Conservation (phyloP, 1,140 invertebrate species). For the Cherax quadricarinatus region DNA sequence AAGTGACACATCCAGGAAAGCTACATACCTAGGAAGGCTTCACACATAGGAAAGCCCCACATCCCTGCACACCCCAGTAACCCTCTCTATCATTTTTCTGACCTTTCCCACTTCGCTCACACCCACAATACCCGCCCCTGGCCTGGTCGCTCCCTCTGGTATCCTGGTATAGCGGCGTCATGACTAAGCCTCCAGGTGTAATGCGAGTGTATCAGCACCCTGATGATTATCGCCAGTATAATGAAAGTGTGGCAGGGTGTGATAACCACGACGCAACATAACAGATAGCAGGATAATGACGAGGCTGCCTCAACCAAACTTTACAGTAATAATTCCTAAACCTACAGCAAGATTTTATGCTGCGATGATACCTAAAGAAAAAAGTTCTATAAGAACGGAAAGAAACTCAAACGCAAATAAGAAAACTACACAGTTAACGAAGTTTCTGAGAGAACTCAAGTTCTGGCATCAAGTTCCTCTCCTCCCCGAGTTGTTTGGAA, state of each 20-base stretch:
- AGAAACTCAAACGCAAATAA: too few species aligned
- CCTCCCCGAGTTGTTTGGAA: not conserved
- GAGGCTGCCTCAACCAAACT: not conserved
- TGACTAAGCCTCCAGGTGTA: not conserved
- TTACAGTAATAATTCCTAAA: not conserved
- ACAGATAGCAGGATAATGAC: not conserved
- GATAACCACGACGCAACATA: not conserved
- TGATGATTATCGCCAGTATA: not conserved
- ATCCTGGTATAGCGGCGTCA: not conserved
- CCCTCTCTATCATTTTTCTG: not conserved
- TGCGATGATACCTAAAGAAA: not conserved
- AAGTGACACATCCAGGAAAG: too few species aligned
- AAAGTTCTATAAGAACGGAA: too few species aligned
- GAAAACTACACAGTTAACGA: too few species aligned
- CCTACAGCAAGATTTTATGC: not conserved
- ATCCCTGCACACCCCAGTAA: not conserved
- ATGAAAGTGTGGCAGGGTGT: not conserved
- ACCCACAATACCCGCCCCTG: not conserved
- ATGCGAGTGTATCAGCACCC: not conserved
- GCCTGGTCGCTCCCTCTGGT: not conserved
- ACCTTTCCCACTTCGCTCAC: not conserved
- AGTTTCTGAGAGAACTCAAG: not conserved
- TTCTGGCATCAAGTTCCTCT: not conserved
- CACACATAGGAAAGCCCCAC: not conserved
- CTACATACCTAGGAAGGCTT: not conserved